These are phyloP conservation scores for Drosophila sturtevanti DNA, from an alignment of 1,140 invertebrate species.

Conservation along the genomic window DNA sequence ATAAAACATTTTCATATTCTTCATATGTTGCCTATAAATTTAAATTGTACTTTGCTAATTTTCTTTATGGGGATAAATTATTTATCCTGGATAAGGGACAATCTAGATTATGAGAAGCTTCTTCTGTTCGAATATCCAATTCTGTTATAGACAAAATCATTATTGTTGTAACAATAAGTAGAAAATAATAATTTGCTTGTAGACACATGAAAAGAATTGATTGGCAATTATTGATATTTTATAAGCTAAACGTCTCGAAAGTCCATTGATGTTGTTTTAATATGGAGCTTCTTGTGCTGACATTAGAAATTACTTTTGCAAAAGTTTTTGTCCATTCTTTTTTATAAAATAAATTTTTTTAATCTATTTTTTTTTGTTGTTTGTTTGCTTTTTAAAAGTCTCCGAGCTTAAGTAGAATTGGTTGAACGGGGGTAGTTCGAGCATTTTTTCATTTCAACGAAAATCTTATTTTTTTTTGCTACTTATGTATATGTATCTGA, in stretches of 20 bases:
- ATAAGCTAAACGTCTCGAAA: constrained; percentile 40
- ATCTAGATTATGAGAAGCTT: no score
- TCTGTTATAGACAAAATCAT: no score
- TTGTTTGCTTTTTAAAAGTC: background rate
- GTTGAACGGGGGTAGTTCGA: background rate
- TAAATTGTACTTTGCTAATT: constrained; percentile 1
- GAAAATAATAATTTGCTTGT: background rate
- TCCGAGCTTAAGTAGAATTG: background rate
- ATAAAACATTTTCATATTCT: no score
- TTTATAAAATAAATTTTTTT: constrained; percentile 17
- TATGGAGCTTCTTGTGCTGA: constrained; percentile 25
- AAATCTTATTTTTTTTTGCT: background rate
- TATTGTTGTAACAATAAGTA: no score
- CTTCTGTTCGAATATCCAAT: no score
- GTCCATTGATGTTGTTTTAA: constrained; percentile 48
- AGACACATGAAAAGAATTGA: constrained; percentile 33
- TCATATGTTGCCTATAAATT: no score
- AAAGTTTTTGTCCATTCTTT: constrained; percentile 8
- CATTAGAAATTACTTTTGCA: constrained; percentile 12
- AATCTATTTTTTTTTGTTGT: constrained; percentile 20
- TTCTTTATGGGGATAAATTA: background rate
- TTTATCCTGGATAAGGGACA: background rate
- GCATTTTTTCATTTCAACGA: background rate
- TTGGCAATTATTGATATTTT: constrained; percentile 71
- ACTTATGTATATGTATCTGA: background rate